Base-by-base conservation (phyloP, 2,888 invertebrate genomes). In the Mesoligia furuncula region DNA sequence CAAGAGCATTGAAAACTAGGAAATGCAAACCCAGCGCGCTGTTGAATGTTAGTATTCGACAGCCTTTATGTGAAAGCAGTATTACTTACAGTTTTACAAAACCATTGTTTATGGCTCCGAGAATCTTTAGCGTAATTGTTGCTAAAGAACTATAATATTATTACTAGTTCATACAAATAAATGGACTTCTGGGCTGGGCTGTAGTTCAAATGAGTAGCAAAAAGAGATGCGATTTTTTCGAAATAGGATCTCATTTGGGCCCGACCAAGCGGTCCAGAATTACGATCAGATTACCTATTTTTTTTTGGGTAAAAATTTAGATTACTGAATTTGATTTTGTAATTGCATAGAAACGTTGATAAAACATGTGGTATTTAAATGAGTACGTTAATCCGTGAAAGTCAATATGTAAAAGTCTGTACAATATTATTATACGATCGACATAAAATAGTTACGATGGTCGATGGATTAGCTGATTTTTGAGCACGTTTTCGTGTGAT, bases 51-150 rank as follows among this genome's bases (percentile, higher is more conserved):
- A 42, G 31, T 31, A 24, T 65, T 54, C 9, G 27, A 24, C 11
- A 45, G 54, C 27, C 24, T 36, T 8, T 66, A 27, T 9, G 78
- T 54, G 13, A 17, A n/a, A 68, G 7, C 24, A 17, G 24, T 62
- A 27, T 20, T 79, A 27, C 17, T n/a, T n/a, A 42, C 17, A 31
- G 31, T 69, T 76, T 27, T 59, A 31, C 13, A 48, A 65, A 36
- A n/a, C 24, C 79, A 79, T 77, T 79, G 70, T 79, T 42, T 48
- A 31, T 36, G 57, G 11, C 79, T 20, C 48, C 24, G 20, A 24
- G 11, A 42, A n/a, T 48, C 13, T 48, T 45, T 45, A 67, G 13
- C 17, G 45, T 20, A 17, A 3, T 17, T 13, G 39, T 51, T 9
- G 17, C n/a, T 77, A 42, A 27, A 27, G 2, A 73, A 72, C 24